phyloP scores from a whole-genome alignment of 2,113 vertebrate species.

The Pitta sordida region DNA sequence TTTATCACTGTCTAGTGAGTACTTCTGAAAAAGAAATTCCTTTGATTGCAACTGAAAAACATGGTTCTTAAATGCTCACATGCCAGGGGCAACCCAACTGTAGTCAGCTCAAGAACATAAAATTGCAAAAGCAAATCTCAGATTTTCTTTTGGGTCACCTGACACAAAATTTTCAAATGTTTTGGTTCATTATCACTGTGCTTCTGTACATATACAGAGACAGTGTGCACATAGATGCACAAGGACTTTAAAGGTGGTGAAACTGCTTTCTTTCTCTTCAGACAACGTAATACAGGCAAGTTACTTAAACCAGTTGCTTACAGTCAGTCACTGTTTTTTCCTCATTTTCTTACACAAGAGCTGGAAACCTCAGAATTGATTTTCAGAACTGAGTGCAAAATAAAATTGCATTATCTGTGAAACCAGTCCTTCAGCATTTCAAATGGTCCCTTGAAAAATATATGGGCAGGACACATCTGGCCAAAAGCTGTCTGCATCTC shows the following conservation, averaged over 20 bases:
- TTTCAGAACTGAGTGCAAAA: not conserved
- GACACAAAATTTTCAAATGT: not conserved
- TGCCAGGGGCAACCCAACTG: not conserved
- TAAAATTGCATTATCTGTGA: not conserved
- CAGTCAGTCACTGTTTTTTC: not conserved
- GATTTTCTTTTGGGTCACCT: not conserved
- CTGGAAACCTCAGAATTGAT: not conserved
- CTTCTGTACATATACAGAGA: not conserved
- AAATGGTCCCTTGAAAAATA: not conserved
- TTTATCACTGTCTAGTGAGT: not conserved
- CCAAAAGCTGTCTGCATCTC: not conserved
- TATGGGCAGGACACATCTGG: not conserved
- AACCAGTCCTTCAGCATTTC: not conserved
- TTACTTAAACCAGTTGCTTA: not conserved
- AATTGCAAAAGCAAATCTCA: not conserved
- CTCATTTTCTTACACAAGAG: not conserved
- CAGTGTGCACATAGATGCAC: not conserved
- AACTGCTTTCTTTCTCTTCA: not conserved
- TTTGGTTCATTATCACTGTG: not conserved
- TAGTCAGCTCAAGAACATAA: not conserved
- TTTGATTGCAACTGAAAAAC: not conserved
- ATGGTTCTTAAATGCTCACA: not conserved
- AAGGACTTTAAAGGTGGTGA: not conserved
- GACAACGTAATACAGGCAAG: not conserved
- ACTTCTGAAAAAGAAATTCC: not conserved